Percentiles rank a stretch among this genome's conserved stretches.
Conservation (phyloP, 1,140 invertebrate genomes). For the Phenacoccus solenopsis region DNA sequence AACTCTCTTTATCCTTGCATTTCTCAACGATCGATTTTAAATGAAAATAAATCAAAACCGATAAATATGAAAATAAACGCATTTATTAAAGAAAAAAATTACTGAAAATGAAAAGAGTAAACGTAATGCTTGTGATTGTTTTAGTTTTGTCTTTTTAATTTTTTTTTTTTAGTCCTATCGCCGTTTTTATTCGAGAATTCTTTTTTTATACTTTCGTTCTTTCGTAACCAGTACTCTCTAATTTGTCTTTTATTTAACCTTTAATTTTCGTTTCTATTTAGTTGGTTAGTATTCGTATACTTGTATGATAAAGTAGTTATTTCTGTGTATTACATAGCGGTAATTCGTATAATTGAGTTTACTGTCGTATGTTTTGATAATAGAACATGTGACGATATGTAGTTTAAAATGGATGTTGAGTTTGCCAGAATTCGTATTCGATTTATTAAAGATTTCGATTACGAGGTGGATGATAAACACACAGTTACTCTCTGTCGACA, state of each 20-base stretch:
- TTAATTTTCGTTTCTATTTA: conserved; percentile 7
- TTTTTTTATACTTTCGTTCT: conserved; percentile 6
- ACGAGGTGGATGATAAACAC: too few relatives aligned
- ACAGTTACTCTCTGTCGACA: too few relatives aligned
- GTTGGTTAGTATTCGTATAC: not conserved
- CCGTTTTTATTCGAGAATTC: not conserved
- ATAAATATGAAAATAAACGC: not conserved
- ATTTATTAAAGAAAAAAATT: conserved; percentile 7
- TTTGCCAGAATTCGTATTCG: not conserved
- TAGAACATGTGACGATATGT: not conserved
- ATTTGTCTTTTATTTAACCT: conserved; percentile 13
- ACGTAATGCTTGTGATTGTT: conserved; percentile 18
- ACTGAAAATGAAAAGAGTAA: conserved; percentile 17
- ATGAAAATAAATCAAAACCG: too few relatives aligned
- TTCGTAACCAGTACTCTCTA: conserved; percentile 8
- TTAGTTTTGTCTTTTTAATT: too few relatives aligned
- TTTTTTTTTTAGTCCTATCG: conserved; percentile 24
- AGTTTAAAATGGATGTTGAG: not conserved
- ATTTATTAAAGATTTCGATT: too few relatives aligned
- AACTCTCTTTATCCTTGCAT: not conserved
- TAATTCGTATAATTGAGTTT: conserved; percentile 9
- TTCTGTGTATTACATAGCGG: conserved; percentile 10
- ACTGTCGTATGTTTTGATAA: not conserved
- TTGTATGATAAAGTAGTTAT: conserved; percentile 12
- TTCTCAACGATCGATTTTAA: not conserved